Evolutionary conservation across 2,113 vertebrate genomes (phyloP), one percentile per base, ranked within the genome.

Genomic region (Noctilio leporinus): DNA sequence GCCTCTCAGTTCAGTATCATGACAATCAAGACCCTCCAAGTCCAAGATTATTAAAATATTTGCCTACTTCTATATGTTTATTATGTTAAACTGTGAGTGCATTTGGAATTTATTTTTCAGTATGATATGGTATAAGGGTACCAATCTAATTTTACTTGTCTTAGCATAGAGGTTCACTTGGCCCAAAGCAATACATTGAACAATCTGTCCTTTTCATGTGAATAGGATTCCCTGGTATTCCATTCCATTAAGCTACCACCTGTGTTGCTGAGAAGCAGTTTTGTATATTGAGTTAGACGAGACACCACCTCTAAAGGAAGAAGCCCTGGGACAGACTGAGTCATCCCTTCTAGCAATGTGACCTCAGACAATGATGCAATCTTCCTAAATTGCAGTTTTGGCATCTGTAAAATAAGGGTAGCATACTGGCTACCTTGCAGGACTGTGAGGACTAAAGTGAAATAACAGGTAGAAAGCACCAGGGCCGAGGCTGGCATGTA

Each of bases 11-110:
- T 87, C 65, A 7, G 35, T 65, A 9, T 86, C 17, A 22, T 92
- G 38, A 90, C 51, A 81, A 65, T 92, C 76, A 94, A 73, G 85
- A 89, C 10, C 35, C 12, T 81, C 33, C 75, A 89, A 76, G 86
- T 69, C 69, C 26, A 94, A 86, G 53, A n/a, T 94, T 92, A 77
- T 95, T n/a, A 86, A 94, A 93, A 83, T 84, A 59, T 73, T 76
- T 11, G 38, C 14, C n/a, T 67, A 38, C 33, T 76, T 62, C 17
- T 40, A 5, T 70, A 47, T 77, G 43, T 82, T n/a, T 67, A n/a
- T 73, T 45, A 35, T 38, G 49, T 72, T 83, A 72, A 94, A 77
- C 51, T 80, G 5, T 82, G 77, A 83, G 24, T 67, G 19, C 15
- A 57, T 65, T 75, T 89, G 16, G 26, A 57, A 24, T 85, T 65